These are phyloP conservation scores for Thunnus thynnus DNA, from an alignment of 2,113 vertebrate species.

Conservation along the genomic window DNA sequence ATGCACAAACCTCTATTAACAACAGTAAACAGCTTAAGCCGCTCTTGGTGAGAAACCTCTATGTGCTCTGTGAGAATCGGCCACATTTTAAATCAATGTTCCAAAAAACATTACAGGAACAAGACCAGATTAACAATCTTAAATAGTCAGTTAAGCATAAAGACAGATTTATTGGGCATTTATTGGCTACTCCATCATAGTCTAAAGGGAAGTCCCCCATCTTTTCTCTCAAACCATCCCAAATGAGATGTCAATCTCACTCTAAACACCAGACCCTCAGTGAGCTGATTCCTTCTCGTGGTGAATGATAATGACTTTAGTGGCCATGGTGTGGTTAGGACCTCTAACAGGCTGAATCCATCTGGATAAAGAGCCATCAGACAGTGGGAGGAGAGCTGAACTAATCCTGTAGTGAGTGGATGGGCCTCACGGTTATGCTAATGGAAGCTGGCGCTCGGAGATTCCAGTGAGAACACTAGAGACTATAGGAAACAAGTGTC, in stretches of 20 bases:
- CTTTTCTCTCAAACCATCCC: conserved; percentile 68
- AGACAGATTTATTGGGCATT: conserved; percentile 63
- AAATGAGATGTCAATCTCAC: conserved; percentile 81
- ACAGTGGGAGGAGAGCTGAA: conserved; percentile 84
- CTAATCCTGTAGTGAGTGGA: conserved; percentile 81
- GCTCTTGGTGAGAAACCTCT: background rate
- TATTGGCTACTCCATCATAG: conserved; percentile 74
- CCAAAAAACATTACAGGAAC: conserved; percentile 16
- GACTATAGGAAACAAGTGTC: conserved; percentile 74
- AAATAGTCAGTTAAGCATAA: conserved; percentile 52
- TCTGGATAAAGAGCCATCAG: conserved; percentile 82
- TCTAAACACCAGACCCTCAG: conserved; percentile 68
- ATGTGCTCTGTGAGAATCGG: background rate
- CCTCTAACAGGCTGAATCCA: conserved; percentile 75
- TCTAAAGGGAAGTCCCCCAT: conserved; percentile 66
- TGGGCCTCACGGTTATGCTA: conserved; percentile 81
- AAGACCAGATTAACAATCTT: conserved; percentile 33
- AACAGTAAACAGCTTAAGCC: background rate
- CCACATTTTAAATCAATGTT: background rate
- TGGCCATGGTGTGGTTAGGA: conserved; percentile 68
- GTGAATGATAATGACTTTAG: conserved; percentile 82
- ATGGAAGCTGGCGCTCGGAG: conserved; percentile 65
- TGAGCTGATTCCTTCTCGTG: conserved; percentile 69
- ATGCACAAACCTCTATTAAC: background rate
- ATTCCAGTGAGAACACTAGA: conserved; percentile 54